These are phyloP conservation scores for Cataglyphis cursor DNA, from an alignment of 2,888 invertebrate genomes.

Conservation along the genomic window DNA sequence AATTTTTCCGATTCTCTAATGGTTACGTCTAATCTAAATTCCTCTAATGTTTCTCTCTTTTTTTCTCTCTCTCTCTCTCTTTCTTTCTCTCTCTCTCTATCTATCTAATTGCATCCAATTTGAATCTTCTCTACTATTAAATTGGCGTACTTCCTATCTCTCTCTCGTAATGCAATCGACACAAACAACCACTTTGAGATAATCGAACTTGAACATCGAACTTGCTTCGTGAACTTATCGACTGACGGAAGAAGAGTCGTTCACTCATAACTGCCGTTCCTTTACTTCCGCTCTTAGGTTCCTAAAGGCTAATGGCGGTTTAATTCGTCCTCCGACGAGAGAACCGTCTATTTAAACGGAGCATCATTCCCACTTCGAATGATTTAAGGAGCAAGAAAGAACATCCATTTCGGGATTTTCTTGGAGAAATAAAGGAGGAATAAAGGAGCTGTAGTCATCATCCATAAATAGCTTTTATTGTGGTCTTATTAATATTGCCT, in stretches of 20 bases:
- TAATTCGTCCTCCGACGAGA: constrained; percentile 15
- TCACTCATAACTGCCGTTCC: constrained; percentile 72
- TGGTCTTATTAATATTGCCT: constrained; percentile 32
- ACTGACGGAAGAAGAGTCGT: constrained; percentile 64
- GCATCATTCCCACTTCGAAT: constrained; percentile 38
- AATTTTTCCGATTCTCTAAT: constrained; percentile 4
- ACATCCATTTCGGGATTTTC: constrained; percentile 9
- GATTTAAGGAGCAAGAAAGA: constrained; percentile 41
- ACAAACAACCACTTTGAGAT: constrained; percentile 70
- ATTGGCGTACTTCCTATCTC: constrained; percentile 18
- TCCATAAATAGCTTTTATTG: constrained; percentile 24
- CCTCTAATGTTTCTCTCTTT: neutral
- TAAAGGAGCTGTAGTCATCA: constrained; percentile 31
- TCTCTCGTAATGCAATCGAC: constrained; percentile 41
- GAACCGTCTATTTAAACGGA: constrained; percentile 36
- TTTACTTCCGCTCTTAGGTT: constrained; percentile 58
- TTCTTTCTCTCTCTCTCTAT: too few species aligned
- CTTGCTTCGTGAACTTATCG: constrained; percentile 71
- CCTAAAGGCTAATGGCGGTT: constrained; percentile 46
- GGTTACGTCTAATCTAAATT: constrained; percentile 12
- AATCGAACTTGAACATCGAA: constrained; percentile 69
- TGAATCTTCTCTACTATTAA: constrained; percentile 13
- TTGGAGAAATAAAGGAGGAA: constrained; percentile 19
- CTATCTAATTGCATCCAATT: constrained; percentile 18
- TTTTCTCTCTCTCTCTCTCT: too few species aligned